Conservation (phyloP, 2,797 vertebrate species). For the Vespertilio murinus region DNA sequence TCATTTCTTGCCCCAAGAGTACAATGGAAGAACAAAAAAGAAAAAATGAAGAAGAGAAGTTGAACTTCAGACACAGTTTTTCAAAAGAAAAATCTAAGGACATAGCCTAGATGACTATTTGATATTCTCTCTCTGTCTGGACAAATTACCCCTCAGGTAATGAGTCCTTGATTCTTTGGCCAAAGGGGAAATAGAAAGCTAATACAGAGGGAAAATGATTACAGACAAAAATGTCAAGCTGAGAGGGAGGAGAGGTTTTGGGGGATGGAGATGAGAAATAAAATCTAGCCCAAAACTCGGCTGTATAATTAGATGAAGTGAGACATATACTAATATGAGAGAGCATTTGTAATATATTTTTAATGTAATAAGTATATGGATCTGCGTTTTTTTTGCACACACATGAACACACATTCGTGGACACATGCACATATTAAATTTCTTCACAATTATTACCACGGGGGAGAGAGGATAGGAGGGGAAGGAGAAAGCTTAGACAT, state of each 20-base stretch:
- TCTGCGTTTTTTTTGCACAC: too few species aligned
- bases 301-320: background rate
- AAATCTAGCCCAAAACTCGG: background rate
- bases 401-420: too few species aligned
- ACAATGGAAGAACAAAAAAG: constrained; percentile 31
- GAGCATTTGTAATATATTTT: background rate
- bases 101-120: constrained; percentile 43
- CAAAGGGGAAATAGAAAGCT: constrained; percentile 28
- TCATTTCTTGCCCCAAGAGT: constrained; percentile 45
- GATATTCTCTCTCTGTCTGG: constrained; percentile 41
- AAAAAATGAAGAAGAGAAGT: constrained; percentile 24
- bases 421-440: too few species aligned
- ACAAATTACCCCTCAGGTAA: constrained; percentile 53
- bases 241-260: background rate
- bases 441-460: too few species aligned
- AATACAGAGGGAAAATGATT: constrained; percentile 43
- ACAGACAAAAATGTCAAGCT: background rate
- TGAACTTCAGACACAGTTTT: constrained; percentile 49
- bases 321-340: background rate
- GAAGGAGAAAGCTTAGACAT: background rate
- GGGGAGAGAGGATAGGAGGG: too few species aligned
- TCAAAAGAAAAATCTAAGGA: constrained; percentile 63
- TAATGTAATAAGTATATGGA: too few species aligned
- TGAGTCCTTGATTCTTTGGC: constrained; percentile 49
- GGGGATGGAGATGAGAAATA: background rate